Evolutionary conservation across 2,888 invertebrate species (phyloP).

Genomic region (Aspidiotus destructor): DNA sequence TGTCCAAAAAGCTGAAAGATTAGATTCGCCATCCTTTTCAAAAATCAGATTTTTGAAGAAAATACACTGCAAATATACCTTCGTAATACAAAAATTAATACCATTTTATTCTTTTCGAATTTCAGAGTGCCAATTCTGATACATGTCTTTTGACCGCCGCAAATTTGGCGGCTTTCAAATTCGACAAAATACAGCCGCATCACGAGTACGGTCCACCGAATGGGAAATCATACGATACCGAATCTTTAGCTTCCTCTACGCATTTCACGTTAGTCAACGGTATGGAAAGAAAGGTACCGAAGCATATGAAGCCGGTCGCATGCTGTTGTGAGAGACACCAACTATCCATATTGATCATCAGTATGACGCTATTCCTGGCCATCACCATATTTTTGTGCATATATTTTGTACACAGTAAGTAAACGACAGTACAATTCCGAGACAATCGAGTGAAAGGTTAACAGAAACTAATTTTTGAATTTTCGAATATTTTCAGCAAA

Average conservation of each 20-base stretch:
- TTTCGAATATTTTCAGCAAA: conserved; percentile 13
- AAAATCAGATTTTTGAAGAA: too few relatives aligned
- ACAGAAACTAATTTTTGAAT: background rate
- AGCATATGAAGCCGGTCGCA: conserved; percentile 51
- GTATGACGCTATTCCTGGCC: conserved; percentile 74
- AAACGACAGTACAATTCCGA: conserved; percentile 25
- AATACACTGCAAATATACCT: too few relatives aligned
- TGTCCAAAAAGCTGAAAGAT: too few relatives aligned
- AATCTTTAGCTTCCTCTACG: conserved; percentile 72
- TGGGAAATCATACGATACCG: conserved; percentile 48
- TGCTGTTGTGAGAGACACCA: conserved; percentile 68
- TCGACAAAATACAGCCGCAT: conserved; percentile 36
- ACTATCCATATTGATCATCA: conserved; percentile 68
- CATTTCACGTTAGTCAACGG: conserved; percentile 80
- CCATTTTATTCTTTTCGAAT: background rate
- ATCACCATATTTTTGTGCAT: conserved; percentile 59
- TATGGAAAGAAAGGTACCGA: conserved; percentile 44
- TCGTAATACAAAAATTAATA: too few relatives aligned
- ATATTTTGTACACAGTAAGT: conserved; percentile 76
- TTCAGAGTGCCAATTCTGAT: conserved; percentile 70
- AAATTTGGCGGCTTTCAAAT: conserved; percentile 49
- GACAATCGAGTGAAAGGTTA: too few relatives aligned
- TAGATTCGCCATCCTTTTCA: too few relatives aligned
- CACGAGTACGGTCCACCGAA: conserved; percentile 40
- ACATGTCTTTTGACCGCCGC: conserved; percentile 69